Conservation (phyloP, 2,797 vertebrate genomes). For the Poecile montanus region DNA sequence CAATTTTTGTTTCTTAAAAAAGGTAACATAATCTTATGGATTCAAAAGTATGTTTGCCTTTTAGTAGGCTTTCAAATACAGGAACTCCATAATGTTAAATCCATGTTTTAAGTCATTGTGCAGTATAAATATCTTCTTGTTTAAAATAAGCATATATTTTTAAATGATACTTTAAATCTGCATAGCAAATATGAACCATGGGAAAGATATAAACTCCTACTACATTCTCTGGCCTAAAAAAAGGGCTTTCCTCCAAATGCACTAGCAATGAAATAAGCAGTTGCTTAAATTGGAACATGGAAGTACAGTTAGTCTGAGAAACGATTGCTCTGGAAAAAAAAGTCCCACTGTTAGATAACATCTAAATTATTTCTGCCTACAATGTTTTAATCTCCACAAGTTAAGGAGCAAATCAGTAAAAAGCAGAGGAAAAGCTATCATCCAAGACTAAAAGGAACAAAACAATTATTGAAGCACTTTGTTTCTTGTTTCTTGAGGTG, state of each 20-base stretch:
- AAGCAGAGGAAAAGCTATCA: background rate
- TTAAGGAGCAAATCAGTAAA: background rate
- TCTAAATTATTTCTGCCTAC: background rate
- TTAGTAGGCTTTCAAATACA: constrained; percentile 23
- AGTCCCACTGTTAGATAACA: background rate
- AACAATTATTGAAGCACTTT: background rate
- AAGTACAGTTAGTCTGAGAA: background rate
- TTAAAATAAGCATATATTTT: constrained; percentile 13
- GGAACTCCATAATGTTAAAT: background rate
- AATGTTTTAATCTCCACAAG: background rate
- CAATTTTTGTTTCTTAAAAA: background rate
- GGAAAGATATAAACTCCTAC: background rate
- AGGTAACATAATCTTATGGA: background rate
- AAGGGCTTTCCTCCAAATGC: background rate
- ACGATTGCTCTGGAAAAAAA: background rate
- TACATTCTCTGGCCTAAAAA: background rate
- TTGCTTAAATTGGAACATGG: background rate
- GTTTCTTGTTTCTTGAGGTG: background rate
- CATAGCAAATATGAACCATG: background rate
- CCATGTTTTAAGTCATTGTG: background rate
- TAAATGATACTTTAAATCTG: background rate
- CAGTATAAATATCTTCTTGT: background rate
- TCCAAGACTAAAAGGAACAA: background rate
- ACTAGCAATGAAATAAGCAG: background rate
- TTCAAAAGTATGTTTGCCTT: background rate